Evolutionary conservation across 2,888 invertebrate species (phyloP).

Genomic region (Strigamia crassipes): DNA sequence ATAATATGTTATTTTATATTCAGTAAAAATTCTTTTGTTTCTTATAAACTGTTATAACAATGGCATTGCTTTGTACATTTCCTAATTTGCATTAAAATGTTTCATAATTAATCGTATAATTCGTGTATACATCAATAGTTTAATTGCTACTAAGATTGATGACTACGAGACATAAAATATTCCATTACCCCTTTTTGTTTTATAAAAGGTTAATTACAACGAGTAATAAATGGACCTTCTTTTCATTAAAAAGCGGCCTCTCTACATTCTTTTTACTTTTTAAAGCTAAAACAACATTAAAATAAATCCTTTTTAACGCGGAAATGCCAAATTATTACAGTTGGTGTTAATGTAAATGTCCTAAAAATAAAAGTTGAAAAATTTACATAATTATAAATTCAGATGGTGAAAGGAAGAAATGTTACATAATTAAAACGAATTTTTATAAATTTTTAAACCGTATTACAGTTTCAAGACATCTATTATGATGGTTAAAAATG

Average conservation of each 20-base stretch:
- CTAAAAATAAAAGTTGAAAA: background rate
- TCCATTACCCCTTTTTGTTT: background rate
- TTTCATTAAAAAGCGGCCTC: background rate
- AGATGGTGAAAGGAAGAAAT: too few relatives aligned
- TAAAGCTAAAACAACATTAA: background rate
- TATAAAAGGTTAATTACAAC: conserved; percentile 25
- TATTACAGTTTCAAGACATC: too few relatives aligned
- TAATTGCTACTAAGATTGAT: conserved; percentile 21
- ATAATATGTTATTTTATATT: background rate
- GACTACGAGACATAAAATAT: conserved; percentile 2
- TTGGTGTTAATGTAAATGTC: background rate
- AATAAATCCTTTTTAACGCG: background rate
- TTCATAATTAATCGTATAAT: background rate
- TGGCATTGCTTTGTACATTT: background rate
- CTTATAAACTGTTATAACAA: background rate
- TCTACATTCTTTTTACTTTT: background rate
- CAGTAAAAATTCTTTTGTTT: background rate
- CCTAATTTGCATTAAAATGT: conserved; percentile 35
- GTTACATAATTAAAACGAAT: too few relatives aligned
- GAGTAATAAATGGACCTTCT: background rate
- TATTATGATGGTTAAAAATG: background rate
- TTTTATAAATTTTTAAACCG: too few relatives aligned
- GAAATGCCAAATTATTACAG: conserved; percentile 5
- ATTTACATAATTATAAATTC: too few relatives aligned
- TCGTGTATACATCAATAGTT: background rate